Percentiles rank a stretch among this genome's conserved stretches.
These are phyloP conservation scores for Ctenoplectra terminalis DNA, from an alignment of 1,140 invertebrate species.

Conservation along the genomic window DNA sequence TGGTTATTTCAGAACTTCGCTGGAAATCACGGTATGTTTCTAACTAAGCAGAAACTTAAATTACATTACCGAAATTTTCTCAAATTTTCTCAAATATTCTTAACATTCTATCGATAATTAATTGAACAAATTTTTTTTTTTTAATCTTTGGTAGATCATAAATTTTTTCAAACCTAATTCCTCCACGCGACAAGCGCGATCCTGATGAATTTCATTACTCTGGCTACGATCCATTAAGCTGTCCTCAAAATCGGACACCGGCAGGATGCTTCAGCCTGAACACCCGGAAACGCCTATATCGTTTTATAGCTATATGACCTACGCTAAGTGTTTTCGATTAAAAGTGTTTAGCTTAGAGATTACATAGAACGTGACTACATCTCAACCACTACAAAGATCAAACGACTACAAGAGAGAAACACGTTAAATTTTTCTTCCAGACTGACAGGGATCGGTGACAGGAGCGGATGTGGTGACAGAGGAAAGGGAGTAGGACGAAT, in stretches of 20 bases:
- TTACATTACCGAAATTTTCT: too few species aligned
- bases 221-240: too few species aligned
- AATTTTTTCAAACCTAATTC: too few species aligned
- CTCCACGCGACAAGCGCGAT: too few species aligned
- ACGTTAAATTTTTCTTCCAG: slow-evolving; percentile 67
- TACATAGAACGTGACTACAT: slow-evolving; percentile 80
- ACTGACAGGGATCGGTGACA: slow-evolving; percentile 54
- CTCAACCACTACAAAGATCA: slow-evolving; percentile 74
- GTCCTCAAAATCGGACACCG: too few species aligned
- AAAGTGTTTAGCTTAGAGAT: slow-evolving; percentile 78
- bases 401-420: slow-evolving; percentile 78
- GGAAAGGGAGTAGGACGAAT: not conserved
- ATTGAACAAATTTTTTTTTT: too few species aligned
- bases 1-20: not conserved
- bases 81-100: too few species aligned
- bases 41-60: not conserved
- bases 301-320: slow-evolving; percentile 69
- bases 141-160: too few species aligned
- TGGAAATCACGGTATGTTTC: not conserved
- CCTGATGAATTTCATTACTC: too few species aligned
- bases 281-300: slow-evolving; percentile 68
- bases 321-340: slow-evolving; percentile 76
- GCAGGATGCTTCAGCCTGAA: slow-evolving; percentile 52
- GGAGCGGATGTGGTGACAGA: slow-evolving; percentile 58
- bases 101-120: too few species aligned